These are phyloP conservation scores for Mormyrus lacerda DNA, from an alignment of 2,113 vertebrate species.

Conservation along the genomic window DNA sequence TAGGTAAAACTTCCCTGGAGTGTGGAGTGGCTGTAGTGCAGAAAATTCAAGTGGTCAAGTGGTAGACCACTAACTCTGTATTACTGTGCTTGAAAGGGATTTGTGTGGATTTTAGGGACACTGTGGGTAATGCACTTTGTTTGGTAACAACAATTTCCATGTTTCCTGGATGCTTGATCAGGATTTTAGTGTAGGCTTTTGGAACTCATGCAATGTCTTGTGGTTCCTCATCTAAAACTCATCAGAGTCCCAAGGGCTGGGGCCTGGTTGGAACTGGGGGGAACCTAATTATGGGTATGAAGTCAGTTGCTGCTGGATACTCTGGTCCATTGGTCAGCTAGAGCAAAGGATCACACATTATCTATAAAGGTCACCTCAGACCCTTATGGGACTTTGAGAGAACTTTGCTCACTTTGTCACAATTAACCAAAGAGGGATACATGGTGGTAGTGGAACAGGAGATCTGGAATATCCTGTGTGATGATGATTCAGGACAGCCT, in stretches of 20 bases:
- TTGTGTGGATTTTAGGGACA: background rate
- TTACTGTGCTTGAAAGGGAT: background rate
- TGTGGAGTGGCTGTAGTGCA: slow-evolving; percentile 44
- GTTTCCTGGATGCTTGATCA: background rate
- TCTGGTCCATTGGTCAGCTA: background rate
- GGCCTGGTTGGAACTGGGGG: background rate
- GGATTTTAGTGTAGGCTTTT: background rate
- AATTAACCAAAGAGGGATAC: background rate
- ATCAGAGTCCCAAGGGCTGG: background rate
- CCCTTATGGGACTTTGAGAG: background rate
- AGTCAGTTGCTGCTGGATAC: background rate
- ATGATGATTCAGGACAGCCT: background rate
- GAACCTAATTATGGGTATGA: background rate
- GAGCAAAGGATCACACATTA: background rate
- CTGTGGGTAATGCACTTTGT: background rate
- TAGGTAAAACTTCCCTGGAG: slow-evolving; percentile 3
- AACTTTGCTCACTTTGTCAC: background rate
- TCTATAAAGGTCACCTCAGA: background rate
- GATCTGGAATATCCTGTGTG: background rate
- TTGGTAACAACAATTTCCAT: background rate
- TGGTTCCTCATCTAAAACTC: background rate
- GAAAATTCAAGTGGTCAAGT: background rate
- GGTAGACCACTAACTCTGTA: background rate
- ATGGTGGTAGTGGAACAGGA: background rate
- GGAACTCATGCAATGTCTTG: background rate